Percentiles rank a stretch among this genome's conserved stretches.
phyloP scores from a whole-genome alignment of 2,113 vertebrate species.

The Neolamprologus sp. region DNA sequence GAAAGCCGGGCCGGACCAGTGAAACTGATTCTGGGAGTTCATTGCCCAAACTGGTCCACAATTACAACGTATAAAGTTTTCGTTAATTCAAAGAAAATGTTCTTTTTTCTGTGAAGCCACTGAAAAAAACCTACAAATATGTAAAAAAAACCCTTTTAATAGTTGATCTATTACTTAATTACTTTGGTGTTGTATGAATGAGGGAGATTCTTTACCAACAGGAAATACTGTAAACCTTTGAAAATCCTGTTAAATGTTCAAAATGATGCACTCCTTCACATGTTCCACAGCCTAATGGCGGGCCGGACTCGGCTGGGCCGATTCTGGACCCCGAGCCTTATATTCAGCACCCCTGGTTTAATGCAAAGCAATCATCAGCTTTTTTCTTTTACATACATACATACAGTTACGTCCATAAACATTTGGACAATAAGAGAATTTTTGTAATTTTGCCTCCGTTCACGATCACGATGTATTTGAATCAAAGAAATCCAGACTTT shows the following conservation, averaged over 20 bases:
- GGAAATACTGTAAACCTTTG: not conserved
- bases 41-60: not conserved
- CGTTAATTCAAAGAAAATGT: fast-evolving
- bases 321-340: not conserved
- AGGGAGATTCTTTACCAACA: not conserved
- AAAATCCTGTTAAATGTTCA: not conserved
- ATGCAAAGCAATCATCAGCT: not conserved
- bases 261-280: not conserved
- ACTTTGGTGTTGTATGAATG: not conserved
- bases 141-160: fast-evolving
- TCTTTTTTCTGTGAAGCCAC: fast-evolving
- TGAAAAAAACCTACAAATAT: not conserved
- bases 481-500: not conserved
- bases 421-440: not conserved
- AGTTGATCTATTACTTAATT: not conserved
- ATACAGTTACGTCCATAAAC: not conserved
- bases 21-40: not conserved
- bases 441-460: not conserved
- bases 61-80: not conserved
- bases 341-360: not conserved
- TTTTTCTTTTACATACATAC: not conserved
- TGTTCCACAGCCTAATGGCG: fast-evolving
- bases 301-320: not conserved
- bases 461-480: not conserved
- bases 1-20: not conserved